Base-by-base conservation (phyloP, 2,113 vertebrate species). In the Cyanoderma ruficeps region DNA sequence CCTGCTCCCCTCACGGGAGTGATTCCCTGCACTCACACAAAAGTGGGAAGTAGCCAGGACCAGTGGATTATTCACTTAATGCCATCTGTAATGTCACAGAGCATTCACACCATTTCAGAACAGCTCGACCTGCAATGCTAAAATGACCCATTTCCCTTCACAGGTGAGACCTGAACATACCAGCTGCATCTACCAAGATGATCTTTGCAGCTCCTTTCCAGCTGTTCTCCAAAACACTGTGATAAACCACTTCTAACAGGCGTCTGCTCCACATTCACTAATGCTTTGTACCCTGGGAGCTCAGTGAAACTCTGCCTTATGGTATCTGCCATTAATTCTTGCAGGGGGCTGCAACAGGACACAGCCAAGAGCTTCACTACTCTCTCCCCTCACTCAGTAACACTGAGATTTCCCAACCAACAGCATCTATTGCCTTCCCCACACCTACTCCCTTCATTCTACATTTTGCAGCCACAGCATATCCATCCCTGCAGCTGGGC, bases 1-100 rank as follows among this genome's bases (percentile, higher is more conserved):
- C 44, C 65, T 0, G 1, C 53, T 94, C 49, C 61, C 49, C 68
- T 31, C 30, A 22, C 5, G 1, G 28, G 17, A 1, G 1, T 1
- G 39, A 30, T 41, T 27, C 50, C 46, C 78, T 69, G 63, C 41
- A 35, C 10, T 52, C 19, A 2, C 30, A 16, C 31, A 5, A 0
- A 9, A 68, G 24, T 0, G 2, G n/a, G 35, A 92, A 39, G 42
- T 10, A 42, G 39, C 33, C 0, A 0, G 72, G 22, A 37, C 23
- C 3, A 20, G 14, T 4, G 13, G 24, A 37, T 60, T 41, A 13
- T 30, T 60, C 63, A 6, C 16, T 30, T 72, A 5, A 35, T 13
- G 37, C 55, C 1, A 1, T 42, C 33, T 60, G 20, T 31, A 68
- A 18, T 2, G 13, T 49, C 50, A 42, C 44, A 56, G 39, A 71